Evolutionary conservation across 2,888 invertebrate genomes (phyloP), one percentile per base, ranked within the genome.

Genomic region (Drosophila anceps): DNA sequence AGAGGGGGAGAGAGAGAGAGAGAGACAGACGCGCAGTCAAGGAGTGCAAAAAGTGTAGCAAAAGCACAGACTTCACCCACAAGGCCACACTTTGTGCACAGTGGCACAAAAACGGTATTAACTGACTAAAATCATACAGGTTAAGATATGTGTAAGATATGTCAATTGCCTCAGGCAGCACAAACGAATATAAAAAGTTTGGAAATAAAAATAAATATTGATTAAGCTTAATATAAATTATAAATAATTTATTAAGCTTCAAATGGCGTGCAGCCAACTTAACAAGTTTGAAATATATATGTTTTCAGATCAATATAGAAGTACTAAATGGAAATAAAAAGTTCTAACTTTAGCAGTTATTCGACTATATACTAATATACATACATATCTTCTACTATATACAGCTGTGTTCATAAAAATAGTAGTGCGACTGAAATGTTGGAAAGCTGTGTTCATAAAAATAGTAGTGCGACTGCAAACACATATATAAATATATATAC

Each of bases 1-100:
- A n/a, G n/a, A n/a, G n/a, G n/a, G n/a, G n/a, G n/a, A n/a, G n/a
- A n/a, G n/a, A n/a, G n/a, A n/a, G n/a, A n/a, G n/a, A n/a, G n/a
- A n/a, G n/a, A n/a, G n/a, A n/a, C 29, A 39, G 46, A 61, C 27
- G 59, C 51, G 29, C 53, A 68, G 64, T 43, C 71, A 71, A 71
- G 59, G 62, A 71, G 62, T 76, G 68, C 76, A 50, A 80, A 78
- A 78, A 71, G 31, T 80, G 68, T 80, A 78, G 78, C 76, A 80
- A 61, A 76, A 79, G 62, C 71, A 76, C 68, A 68, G 62, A 80
- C 66, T 59, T 50, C 59, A 55, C 35, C 24, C 58, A 66, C 76
- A 80, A 71, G 71, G 65, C 54, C 76, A 54, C 60, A 35, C 64
- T 57, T 43, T 10, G n/a, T 9, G 76, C 62, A 78, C 78, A 67